Evolutionary conservation across 2,797 vertebrate genomes (phyloP), one percentile per base, ranked within the genome.

Genomic region (Artibeus lituratus): DNA sequence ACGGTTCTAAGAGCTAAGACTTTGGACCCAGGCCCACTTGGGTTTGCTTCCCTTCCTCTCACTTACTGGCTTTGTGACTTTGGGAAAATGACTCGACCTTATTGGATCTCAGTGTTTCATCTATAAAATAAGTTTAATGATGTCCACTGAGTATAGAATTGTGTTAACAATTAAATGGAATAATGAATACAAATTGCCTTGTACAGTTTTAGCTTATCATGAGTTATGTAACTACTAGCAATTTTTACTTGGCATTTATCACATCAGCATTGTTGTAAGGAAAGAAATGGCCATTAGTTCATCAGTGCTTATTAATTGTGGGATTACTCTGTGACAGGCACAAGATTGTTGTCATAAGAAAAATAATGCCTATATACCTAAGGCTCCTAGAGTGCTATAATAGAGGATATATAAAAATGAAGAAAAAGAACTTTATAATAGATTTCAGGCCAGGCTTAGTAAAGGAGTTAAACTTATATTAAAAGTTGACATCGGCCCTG

Each of bases 161-260:
- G 32, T 49, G 15, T 67, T 82, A 90, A 89, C 37, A 19, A 94
- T 91, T 73, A 95, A 89, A 72, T 77, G 29, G 21, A 91, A 62
- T 29, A 32, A 29, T 69, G 24, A 82, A 4, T 72, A 83, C 29
- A 95, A 78, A 39, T 83, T 82, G 7, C 37, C 22, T 90, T 59
- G 37, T 11, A 84, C 49, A 89, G 35, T 87, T 94, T 95, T 11
- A 44, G 3, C 10, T 93, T 90, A 32, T 80, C 72, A 42, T 26
- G 21, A 73, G 5, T 81, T 94, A 15, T 69, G 0, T 86, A 82
- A 67, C 32, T 87, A 24, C 37, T 24, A 73, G 39, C 2, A 70
- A 70, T 78, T 85, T 4, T 39, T 67, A 57, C 7, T 47, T 8
- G 14, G 6, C 24, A 83, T 91, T 91, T 80, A 84, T 83, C 49